These are phyloP conservation scores for Lacerta viridis DNA, from an alignment of 2,797 vertebrate species.

Conservation along the genomic window DNA sequence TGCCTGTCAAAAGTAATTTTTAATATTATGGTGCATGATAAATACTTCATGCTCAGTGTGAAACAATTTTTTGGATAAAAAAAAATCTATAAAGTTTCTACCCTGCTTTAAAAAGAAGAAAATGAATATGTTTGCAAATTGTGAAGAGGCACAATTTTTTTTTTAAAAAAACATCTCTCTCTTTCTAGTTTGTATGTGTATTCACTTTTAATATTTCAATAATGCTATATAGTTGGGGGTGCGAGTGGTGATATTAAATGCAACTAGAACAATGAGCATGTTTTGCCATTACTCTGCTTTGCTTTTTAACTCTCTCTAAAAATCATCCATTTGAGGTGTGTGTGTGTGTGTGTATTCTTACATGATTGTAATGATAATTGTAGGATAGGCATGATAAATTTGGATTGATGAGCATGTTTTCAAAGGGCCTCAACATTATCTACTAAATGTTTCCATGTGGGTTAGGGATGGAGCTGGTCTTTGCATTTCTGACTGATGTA, in stretches of 20 bases:
- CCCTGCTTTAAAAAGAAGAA: slow-evolving; percentile 50
- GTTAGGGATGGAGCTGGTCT: neutral
- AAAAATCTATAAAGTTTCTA: slow-evolving; percentile 34
- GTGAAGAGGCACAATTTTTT: neutral
- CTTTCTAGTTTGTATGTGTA: too few relatives aligned
- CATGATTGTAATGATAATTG: neutral
- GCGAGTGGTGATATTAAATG: neutral
- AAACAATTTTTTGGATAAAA: slow-evolving; percentile 21
- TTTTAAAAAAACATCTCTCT: neutral
- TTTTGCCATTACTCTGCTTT: neutral
- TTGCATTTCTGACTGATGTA: neutral
- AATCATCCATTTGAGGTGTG: neutral
- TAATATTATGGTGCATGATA: slow-evolving; percentile 24
- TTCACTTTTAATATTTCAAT: neutral
- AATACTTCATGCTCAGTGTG: slow-evolving; percentile 1
- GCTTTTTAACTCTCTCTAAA: neutral
- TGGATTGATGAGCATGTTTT: neutral
- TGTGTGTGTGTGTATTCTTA: neutral
- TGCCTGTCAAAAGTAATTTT: slow-evolving; percentile 25
- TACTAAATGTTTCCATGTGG: neutral
- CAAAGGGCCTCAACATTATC: too few relatives aligned
- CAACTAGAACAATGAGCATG: neutral
- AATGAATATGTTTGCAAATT: neutral
- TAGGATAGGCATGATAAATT: neutral
- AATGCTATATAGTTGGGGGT: neutral